Evolutionary conservation across 2,113 vertebrate species (phyloP).

Genomic region (Maccullochella peelii): DNA sequence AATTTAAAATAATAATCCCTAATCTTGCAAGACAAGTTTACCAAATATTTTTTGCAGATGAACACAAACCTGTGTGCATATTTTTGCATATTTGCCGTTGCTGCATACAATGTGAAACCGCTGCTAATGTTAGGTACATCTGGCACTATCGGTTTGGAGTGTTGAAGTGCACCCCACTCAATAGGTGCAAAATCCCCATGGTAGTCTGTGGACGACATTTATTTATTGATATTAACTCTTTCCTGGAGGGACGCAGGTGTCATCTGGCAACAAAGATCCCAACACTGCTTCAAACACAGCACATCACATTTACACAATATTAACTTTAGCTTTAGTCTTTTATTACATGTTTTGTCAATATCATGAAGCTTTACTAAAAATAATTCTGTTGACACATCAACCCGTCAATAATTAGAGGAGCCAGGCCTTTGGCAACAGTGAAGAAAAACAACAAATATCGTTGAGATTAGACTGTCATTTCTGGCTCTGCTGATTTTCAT

Average conservation of each 20-base stretch:
- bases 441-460: slow-evolving; percentile 51
- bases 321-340: slow-evolving; percentile 18
- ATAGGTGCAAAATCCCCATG: slow-evolving; percentile 53
- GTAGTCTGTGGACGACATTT: slow-evolving; percentile 41
- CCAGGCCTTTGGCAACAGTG: slow-evolving; percentile 34
- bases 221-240: slow-evolving; percentile 55
- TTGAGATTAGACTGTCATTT: slow-evolving; percentile 54
- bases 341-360: slow-evolving; percentile 24
- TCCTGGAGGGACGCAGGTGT: slow-evolving; percentile 25
- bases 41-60: slow-evolving; percentile 8
- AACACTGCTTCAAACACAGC: slow-evolving; percentile 26
- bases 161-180: slow-evolving; percentile 61
- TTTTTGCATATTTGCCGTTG: slow-evolving; percentile 62
- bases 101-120: slow-evolving; percentile 55
- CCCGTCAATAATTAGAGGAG: slow-evolving; percentile 31
- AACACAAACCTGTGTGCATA: slow-evolving; percentile 38
- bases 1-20: slow-evolving; percentile 10
- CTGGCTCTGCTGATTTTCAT: slow-evolving; percentile 54
- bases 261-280: slow-evolving; percentile 30
- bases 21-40: background rate
- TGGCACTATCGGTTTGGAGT: slow-evolving; percentile 32
- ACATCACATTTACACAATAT: slow-evolving; percentile 17
- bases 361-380: slow-evolving; percentile 38
- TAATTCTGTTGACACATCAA: slow-evolving; percentile 41
- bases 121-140: slow-evolving; percentile 49